Percentiles rank a stretch among this genome's conserved stretches.
Evolutionary conservation across 2,113 vertebrate species (phyloP).

Genomic region (Takifugu bimaculatus): DNA sequence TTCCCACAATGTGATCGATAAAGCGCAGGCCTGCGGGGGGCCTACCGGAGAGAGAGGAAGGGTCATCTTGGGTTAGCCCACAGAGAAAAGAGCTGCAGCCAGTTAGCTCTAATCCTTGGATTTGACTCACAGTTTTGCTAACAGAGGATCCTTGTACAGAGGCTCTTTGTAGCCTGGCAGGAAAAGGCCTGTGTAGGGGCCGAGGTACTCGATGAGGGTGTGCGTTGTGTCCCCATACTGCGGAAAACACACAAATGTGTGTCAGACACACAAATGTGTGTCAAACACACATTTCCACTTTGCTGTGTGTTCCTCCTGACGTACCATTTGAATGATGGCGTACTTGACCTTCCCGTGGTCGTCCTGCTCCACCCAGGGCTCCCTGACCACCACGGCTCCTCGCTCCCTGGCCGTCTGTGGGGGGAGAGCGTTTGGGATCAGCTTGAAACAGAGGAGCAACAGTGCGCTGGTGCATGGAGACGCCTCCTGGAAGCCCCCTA

Average conservation of each 20-base stretch:
- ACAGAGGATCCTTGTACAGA: too few relatives aligned
- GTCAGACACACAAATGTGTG: slow-evolving; percentile 22
- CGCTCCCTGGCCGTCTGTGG: slow-evolving; percentile 72
- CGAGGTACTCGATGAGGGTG: slow-evolving; percentile 78
- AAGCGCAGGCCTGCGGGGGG: slow-evolving; percentile 74
- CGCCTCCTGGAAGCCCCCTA: slow-evolving; percentile 39
- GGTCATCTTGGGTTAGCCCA: too few relatives aligned
- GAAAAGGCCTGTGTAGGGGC: slow-evolving; percentile 77
- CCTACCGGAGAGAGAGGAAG: too few relatives aligned
- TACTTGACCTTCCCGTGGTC: slow-evolving; percentile 75
- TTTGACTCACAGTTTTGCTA: too few relatives aligned
- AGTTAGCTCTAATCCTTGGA: too few relatives aligned
- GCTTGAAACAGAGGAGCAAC: neutral
- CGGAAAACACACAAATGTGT: too few relatives aligned
- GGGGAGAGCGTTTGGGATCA: slow-evolving; percentile 4
- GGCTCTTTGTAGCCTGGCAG: too few relatives aligned
- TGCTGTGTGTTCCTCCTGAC: slow-evolving; percentile 23
- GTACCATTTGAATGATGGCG: slow-evolving; percentile 78
- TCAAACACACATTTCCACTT: slow-evolving; percentile 3
- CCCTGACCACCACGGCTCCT: slow-evolving; percentile 73
- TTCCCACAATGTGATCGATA: slow-evolving; percentile 84
- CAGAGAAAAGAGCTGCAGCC: too few relatives aligned
- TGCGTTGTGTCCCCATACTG: slow-evolving; percentile 84
- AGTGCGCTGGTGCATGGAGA: neutral
- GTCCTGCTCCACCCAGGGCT: slow-evolving; percentile 82